These are phyloP conservation scores for Petromus typicus DNA, from an alignment of 2,113 vertebrate species.

Conservation along the genomic window DNA sequence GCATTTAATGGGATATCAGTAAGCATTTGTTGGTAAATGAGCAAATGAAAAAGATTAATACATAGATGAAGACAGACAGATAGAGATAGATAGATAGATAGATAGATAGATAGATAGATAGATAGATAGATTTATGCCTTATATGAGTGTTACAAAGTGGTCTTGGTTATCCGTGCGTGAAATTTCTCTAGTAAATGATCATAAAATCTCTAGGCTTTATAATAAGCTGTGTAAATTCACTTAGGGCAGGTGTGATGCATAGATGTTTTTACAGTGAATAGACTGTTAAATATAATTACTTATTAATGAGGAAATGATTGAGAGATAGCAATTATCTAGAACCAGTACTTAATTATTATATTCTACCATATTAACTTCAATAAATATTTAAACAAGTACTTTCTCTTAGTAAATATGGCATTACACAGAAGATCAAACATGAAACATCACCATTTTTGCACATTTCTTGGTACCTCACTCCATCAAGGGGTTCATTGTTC, in stretches of 20 bases:
- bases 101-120: background rate
- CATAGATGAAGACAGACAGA: background rate
- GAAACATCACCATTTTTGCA: background rate
- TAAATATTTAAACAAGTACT: background rate
- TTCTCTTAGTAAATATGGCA: background rate
- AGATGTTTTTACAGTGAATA: background rate
- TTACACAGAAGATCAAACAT: background rate
- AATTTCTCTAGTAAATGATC: background rate
- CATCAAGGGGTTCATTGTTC: background rate
- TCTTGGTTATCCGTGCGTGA: background rate
- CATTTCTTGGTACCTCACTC: background rate
- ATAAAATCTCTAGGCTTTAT: background rate
- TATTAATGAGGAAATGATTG: background rate
- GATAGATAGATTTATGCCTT: background rate
- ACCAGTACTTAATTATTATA: background rate
- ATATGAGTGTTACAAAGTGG: background rate
- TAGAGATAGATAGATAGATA: background rate
- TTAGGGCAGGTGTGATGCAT: background rate
- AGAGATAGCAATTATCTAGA: background rate
- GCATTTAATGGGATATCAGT: background rate
- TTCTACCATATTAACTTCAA: background rate
- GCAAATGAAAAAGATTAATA: background rate
- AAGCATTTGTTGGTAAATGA: background rate
- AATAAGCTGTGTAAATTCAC: background rate
- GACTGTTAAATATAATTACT: background rate